phyloP scores from a whole-genome alignment of 2,797 vertebrate species.

The Nannoperca obscura region DNA sequence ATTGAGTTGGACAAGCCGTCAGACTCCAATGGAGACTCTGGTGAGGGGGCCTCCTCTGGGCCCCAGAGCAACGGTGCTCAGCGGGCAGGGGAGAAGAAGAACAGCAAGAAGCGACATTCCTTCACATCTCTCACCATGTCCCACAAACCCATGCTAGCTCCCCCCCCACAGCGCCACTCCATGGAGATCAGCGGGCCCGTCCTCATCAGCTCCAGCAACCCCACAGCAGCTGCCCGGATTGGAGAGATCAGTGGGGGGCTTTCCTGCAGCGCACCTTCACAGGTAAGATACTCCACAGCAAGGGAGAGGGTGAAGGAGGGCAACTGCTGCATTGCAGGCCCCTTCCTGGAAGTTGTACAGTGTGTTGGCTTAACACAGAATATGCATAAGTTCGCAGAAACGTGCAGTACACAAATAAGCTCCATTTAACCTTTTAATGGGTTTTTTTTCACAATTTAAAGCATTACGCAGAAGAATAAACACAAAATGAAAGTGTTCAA shows the following conservation, averaged over 20 bases:
- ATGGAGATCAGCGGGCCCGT: slow-evolving; percentile 99
- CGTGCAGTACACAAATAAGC: neutral
- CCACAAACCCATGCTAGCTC: slow-evolving; percentile 93
- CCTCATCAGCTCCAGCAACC: slow-evolving; percentile 99
- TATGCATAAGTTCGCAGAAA: neutral
- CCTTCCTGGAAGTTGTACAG: neutral
- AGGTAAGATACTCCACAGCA: slow-evolving; percentile 83
- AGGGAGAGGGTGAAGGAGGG: neutral
- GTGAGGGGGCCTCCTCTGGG: slow-evolving; percentile 89
- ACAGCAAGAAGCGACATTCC: slow-evolving; percentile 98
- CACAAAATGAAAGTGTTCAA: neutral
- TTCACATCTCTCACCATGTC: slow-evolving; percentile 99
- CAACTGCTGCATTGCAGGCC: neutral
- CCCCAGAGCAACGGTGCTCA: slow-evolving; percentile 89
- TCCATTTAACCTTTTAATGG: slow-evolving; percentile 8
- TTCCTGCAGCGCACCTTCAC: slow-evolving; percentile 97
- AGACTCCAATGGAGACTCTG: slow-evolving; percentile 85
- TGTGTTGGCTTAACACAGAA: slow-evolving; percentile 6
- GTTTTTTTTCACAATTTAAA: neutral
- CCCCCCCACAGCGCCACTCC: slow-evolving; percentile 95
- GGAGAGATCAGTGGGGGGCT: slow-evolving; percentile 95
- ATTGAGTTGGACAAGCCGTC: slow-evolving; percentile 97
- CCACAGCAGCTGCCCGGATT: slow-evolving; percentile 95
- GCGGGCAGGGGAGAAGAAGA: slow-evolving; percentile 94
- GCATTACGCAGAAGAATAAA: neutral